These are phyloP conservation scores for Choristoneura fumiferana DNA, from an alignment of 1,140 invertebrate genomes.

Conservation along the genomic window DNA sequence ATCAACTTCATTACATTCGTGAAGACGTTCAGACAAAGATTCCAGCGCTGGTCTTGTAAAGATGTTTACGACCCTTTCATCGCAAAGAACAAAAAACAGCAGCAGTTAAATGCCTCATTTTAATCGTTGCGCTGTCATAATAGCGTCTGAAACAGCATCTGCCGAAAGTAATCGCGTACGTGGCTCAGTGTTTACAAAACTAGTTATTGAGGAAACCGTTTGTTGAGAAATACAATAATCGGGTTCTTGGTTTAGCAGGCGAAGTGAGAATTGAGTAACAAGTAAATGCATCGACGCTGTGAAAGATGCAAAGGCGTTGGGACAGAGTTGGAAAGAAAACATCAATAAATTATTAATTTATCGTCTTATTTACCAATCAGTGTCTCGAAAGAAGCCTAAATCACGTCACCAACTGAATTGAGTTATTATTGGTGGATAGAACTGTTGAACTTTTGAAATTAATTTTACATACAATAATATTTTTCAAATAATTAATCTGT, in stretches of 20 bases:
- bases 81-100: constrained; percentile 22
- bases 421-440: background rate
- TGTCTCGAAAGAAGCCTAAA: background rate
- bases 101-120: background rate
- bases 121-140: constrained; percentile 18
- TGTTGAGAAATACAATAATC: constrained; percentile 26
- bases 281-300: background rate
- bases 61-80: constrained; percentile 16
- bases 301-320: constrained; percentile 1
- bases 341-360: constrained; percentile 2
- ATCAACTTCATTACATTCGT: constrained; percentile 24
- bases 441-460: background rate
- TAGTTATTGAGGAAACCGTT: constrained; percentile 32
- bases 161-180: constrained; percentile 27
- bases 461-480: background rate
- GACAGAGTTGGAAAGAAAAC: background rate
- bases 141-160: constrained; percentile 32
- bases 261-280: constrained; percentile 3
- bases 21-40: constrained; percentile 37
- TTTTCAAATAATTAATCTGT: background rate
- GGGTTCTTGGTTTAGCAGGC: constrained; percentile 1
- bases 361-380: constrained; percentile 3
- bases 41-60: background rate
- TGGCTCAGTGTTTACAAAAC: constrained; percentile 30
- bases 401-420: background rate